These are phyloP conservation scores for Odontothrips loti DNA, from an alignment of 2,888 invertebrate genomes.

Conservation along the genomic window DNA sequence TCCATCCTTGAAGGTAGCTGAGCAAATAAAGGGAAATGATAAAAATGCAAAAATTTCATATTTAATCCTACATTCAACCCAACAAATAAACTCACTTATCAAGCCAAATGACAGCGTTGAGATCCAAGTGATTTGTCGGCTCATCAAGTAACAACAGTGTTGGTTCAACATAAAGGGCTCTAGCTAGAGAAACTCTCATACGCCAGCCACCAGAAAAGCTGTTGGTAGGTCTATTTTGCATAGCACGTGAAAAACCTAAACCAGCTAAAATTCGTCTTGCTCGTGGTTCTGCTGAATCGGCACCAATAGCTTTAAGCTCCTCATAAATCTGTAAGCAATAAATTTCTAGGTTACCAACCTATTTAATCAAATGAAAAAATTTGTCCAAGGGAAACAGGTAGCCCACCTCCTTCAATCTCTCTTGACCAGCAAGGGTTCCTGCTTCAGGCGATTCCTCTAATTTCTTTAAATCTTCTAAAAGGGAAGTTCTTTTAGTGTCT, in stretches of 20 bases:
- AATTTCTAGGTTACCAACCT: slow-evolving; percentile 32
- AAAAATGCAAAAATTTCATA: slow-evolving; percentile 12
- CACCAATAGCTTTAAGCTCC: slow-evolving; percentile 92
- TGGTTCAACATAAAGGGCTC: slow-evolving; percentile 64
- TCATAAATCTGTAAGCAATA: slow-evolving; percentile 67
- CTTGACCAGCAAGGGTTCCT: slow-evolving; percentile 70
- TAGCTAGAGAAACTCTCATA: slow-evolving; percentile 63
- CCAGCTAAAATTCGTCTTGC: slow-evolving; percentile 95
- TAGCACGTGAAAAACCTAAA: slow-evolving; percentile 76
- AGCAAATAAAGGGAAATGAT: slow-evolving; percentile 40
- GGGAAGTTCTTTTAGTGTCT: slow-evolving; percentile 78
- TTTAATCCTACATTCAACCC: neutral
- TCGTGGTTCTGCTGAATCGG: slow-evolving; percentile 95
- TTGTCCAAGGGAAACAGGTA: neutral
- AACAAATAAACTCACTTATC: slow-evolving; percentile 71
- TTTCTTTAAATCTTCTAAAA: slow-evolving; percentile 77
- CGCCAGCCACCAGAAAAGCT: slow-evolving; percentile 65
- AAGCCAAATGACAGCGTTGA: slow-evolving; percentile 99
- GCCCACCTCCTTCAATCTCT: slow-evolving; percentile 71
- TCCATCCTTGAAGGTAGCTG: slow-evolving; percentile 95
- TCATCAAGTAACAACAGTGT: slow-evolving; percentile 62
- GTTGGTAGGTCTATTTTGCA: slow-evolving; percentile 71
- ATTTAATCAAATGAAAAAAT: slow-evolving; percentile 22
- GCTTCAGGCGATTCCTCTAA: slow-evolving; percentile 65
- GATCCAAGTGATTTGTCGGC: slow-evolving; percentile 61